Percentiles rank a stretch among this genome's conserved stretches.
Conservation (phyloP, 2,888 invertebrate species). For the Balanococcus diminutus region DNA sequence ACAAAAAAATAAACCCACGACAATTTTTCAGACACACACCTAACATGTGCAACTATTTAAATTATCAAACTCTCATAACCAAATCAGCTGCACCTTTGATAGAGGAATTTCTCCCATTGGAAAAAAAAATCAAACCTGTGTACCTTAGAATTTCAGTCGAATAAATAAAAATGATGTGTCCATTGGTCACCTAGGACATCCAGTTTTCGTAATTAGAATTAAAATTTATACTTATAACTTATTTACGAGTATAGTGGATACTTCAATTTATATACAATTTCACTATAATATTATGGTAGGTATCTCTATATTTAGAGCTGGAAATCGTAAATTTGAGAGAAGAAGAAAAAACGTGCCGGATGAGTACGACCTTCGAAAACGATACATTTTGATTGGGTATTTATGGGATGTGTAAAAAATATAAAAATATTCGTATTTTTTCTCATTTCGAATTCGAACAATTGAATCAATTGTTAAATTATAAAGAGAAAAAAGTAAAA, state of each 20-base stretch:
- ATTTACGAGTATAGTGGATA: neutral
- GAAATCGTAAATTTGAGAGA: neutral
- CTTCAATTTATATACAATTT: neutral
- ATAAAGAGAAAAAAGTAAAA: neutral
- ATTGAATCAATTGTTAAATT: neutral
- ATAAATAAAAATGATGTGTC: neutral
- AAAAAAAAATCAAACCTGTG: neutral
- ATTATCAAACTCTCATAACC: neutral
- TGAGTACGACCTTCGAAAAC: neutral
- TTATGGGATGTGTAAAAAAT: neutral
- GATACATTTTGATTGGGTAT: neutral
- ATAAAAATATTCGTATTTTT: neutral
- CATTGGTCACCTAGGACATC: conserved; percentile 3
- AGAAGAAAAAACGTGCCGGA: neutral
- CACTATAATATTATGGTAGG: too few relatives aligned
- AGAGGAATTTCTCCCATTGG: neutral
- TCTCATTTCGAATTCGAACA: neutral
- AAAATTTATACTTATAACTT: neutral
- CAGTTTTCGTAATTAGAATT: neutral
- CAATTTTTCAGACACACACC: too few relatives aligned
- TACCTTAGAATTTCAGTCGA: neutral
- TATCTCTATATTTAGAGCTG: neutral
- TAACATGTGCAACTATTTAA: neutral
- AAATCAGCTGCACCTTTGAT: neutral
- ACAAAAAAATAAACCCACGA: too few relatives aligned